Percentiles rank a stretch among this genome's conserved stretches.
phyloP scores from a whole-genome alignment of 2,888 invertebrate genomes.

The Ptilodon capucinus region DNA sequence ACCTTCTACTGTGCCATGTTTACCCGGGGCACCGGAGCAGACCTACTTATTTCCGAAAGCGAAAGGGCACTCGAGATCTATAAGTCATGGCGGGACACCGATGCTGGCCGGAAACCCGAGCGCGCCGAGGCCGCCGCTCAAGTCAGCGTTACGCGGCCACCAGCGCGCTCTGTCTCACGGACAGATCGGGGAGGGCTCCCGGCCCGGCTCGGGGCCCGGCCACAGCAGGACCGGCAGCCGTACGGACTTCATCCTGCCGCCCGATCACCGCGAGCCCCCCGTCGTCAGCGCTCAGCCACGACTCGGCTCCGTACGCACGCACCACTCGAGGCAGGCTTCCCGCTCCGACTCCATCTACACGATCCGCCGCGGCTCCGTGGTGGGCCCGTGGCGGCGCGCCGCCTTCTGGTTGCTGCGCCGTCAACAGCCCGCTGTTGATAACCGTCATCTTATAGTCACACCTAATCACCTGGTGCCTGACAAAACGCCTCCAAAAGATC shows the following conservation, averaged over 20 bases:
- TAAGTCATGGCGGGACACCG: conserved; percentile 90
- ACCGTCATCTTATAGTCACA: conserved; percentile 87
- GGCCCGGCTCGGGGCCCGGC: conserved; percentile 76
- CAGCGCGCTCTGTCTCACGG: conserved; percentile 94
- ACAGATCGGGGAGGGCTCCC: conserved; percentile 87
- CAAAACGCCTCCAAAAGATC: conserved; percentile 89
- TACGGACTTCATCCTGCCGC: conserved; percentile 94
- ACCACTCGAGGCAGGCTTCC: conserved; percentile 94
- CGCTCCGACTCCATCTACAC: conserved; percentile 95
- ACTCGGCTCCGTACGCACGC: conserved; percentile 73
- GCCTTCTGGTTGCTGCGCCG: conserved; percentile 84
- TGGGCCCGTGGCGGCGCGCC: conserved; percentile 88
- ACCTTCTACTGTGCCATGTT: conserved; percentile 74
- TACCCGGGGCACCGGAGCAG: conserved; percentile 79
- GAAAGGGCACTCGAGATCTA: conserved; percentile 89
- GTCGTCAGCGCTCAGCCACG: conserved; percentile 69
- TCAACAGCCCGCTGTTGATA: conserved; percentile 85
- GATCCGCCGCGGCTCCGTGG: conserved; percentile 87
- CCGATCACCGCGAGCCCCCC: conserved; percentile 89
- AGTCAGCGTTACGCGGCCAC: conserved; percentile 88
- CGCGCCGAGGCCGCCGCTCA: conserved; percentile 87
- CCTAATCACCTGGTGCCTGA: conserved; percentile 94
- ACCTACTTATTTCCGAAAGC: conserved; percentile 78
- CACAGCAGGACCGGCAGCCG: conserved; percentile 93
- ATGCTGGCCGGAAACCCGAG: conserved; percentile 70